Evolutionary conservation across 2,888 invertebrate genomes (phyloP), one percentile per base, ranked within the genome.

Genomic region (Eupithecia tripunctaria): DNA sequence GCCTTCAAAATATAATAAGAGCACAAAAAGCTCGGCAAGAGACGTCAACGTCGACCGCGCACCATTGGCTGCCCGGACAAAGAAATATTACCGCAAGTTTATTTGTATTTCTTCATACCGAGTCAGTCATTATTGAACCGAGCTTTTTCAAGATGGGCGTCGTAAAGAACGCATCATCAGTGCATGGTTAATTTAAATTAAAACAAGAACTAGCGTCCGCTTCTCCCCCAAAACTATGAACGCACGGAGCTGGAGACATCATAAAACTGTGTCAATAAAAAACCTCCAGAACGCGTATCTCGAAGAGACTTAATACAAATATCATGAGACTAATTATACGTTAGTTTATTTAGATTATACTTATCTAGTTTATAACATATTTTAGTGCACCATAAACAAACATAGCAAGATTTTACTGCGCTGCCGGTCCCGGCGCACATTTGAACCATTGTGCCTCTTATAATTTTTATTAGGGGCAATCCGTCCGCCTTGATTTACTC

Each of bases 381-480:
- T 94, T 94, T 93, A 94, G 92, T 93, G 93, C 89, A 88, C 87
- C 91, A 93, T 94, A 94, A 94, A 94, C 94, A 94, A 94, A 94
- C 94, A 94, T 90, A 93, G 93, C 90, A 87, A 90, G 91, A 90
- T 90, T 94, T 94, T 94, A 93, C 91, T 89, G 89, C 94, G 91
- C 93, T 91, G 93, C 88, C 93, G 90, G 89, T 88, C 90, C 85
- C 89, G 89, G 85, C 89, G 90, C 92, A 91, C 92, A 92, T 91
- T 91, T 89, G 89, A 89, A 82, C 89, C 90, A 94, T 94, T 94
- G 94, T 94, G 93, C 92, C 91, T 93, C 92, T 94, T 94, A 94
- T 94, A 94, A 94, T 94, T 94, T 94, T 94, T 94, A 94, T 94
- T 93, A 91, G 92, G 91, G 93, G 93, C 94, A 94, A 94, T 94